Conservation (phyloP, 2,113 vertebrate genomes). For the Coracopsis vasa region DNA sequence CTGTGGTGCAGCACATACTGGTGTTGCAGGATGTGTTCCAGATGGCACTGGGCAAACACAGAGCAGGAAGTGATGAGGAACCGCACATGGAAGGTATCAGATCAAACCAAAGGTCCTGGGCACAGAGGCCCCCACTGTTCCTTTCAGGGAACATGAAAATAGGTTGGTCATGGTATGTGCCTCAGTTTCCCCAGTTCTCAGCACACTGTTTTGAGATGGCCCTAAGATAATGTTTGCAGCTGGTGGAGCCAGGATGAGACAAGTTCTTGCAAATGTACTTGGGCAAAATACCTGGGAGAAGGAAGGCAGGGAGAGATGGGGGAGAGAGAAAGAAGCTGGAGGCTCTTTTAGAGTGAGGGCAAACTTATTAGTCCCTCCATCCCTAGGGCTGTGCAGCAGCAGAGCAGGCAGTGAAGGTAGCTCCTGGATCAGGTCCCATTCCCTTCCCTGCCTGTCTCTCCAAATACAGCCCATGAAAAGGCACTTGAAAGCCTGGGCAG, state of each 20-base stretch:
- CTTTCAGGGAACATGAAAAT: accelerated
- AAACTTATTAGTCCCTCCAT: neutral
- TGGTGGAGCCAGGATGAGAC: neutral
- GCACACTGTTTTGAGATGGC: accelerated
- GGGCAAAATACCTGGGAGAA: neutral
- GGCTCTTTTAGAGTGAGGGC: neutral
- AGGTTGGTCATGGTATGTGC: accelerated
- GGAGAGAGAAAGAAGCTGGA: neutral
- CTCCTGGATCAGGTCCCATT: neutral
- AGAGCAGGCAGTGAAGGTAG: neutral
- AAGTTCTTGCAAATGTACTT: neutral
- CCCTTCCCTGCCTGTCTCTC: neutral
- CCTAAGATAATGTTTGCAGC: neutral
- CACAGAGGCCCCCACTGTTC: no score
- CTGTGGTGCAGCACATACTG: neutral
- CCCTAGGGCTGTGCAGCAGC: neutral
- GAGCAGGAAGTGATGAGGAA: neutral
- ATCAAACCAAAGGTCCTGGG: neutral
- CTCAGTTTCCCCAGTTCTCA: neutral
- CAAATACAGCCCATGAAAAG: neutral
- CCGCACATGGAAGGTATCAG: neutral
- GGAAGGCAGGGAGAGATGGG: neutral
- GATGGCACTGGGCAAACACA: neutral
- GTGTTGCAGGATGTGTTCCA: neutral
- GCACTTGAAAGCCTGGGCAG: neutral